Evolutionary conservation across 2,113 vertebrate species (phyloP), one percentile per base, ranked within the genome.

Genomic region (Furnarius figulus): DNA sequence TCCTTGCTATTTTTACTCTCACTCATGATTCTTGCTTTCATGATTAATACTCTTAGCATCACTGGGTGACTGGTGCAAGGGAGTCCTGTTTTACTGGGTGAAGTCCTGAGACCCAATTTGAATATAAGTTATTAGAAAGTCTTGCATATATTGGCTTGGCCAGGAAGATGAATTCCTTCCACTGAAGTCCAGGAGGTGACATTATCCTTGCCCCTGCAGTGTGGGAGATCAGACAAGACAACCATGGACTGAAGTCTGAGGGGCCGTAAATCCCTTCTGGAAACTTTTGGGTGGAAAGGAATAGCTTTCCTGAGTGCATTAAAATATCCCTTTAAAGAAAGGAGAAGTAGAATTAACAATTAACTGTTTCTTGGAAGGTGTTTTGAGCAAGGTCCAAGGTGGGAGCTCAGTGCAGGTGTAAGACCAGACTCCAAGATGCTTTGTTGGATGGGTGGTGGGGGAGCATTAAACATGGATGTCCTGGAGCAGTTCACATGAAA

Each of bases 1-100:
- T 86, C 31, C 8, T 61, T 93, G 68, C 83, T 94, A 68, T 92
- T 95, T 96, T 90, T 88, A 24, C 33, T 76, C 21, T 44, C 14
- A 16, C 46, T 78, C 35, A 5, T 71, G 76, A 2, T 85, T 85
- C 59, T 72, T 86, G 10, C 83, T 87, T 90, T 81, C 13, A 2
- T 84, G 72, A 92, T 85, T 87, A 76, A 56, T 88, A 28, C 40
- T 68, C 44, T 63, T 37, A 59, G 13, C n/a, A 78, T 68, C 80
- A 9, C n/a, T 39, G 56, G 11, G 27, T 62, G 39, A 15, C 42
- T 94, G 62, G 33, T 66, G 75, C 35, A n/a, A 50, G 55, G 44
- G 31, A 61, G 25, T 19, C 17, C 8, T 66, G 2, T 56, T 65
- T 77, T 28, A 37, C 37, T 72, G 70, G 20, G 9, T 65, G 3